phyloP scores from a whole-genome alignment of 2,113 vertebrate genomes.

The Fregetta grallaria region DNA sequence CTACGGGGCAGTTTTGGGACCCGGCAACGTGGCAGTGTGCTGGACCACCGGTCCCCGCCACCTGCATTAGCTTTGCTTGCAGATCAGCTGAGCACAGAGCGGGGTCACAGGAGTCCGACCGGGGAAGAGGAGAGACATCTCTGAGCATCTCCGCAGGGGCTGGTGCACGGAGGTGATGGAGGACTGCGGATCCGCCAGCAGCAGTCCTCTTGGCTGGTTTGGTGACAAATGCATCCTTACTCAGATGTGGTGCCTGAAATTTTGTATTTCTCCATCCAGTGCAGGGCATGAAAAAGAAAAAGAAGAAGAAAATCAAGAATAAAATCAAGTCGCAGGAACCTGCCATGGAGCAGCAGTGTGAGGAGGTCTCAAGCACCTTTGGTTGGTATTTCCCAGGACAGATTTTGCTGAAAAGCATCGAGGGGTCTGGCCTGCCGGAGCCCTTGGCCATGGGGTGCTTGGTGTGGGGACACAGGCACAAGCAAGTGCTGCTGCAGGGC shows the following conservation, averaged over 20 bases:
- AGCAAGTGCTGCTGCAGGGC: not conserved
- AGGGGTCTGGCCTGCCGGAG: not conserved
- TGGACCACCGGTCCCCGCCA: fast-evolving
- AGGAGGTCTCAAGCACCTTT: conserved; percentile 81
- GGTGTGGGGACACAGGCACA: not conserved
- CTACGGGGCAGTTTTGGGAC: fast-evolving
- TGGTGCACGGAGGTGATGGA: not conserved
- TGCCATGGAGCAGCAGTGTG: conserved; percentile 42
- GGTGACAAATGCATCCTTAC: not conserved
- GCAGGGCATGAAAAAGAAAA: conserved; percentile 75
- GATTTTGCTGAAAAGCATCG: not conserved
- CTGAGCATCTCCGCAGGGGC: not conserved
- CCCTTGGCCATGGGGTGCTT: no score
- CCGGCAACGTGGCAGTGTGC: fast-evolving
- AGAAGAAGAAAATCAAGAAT: conserved; percentile 82
- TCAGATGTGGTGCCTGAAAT: not conserved
- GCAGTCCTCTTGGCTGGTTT: not conserved
- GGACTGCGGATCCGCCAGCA: not conserved
- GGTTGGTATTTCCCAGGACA: conserved; percentile 68
- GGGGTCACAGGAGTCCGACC: fast-evolving
- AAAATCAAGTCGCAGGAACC: conserved; percentile 82
- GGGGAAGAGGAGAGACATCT: not conserved
- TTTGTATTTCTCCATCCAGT: conserved; percentile 17
- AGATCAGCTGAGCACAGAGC: not conserved
- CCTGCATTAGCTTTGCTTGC: not conserved